Evolutionary conservation across 2,797 vertebrate species (phyloP), one percentile per base, ranked within the genome.

Genomic region (Leontopithecus rosalia): DNA sequence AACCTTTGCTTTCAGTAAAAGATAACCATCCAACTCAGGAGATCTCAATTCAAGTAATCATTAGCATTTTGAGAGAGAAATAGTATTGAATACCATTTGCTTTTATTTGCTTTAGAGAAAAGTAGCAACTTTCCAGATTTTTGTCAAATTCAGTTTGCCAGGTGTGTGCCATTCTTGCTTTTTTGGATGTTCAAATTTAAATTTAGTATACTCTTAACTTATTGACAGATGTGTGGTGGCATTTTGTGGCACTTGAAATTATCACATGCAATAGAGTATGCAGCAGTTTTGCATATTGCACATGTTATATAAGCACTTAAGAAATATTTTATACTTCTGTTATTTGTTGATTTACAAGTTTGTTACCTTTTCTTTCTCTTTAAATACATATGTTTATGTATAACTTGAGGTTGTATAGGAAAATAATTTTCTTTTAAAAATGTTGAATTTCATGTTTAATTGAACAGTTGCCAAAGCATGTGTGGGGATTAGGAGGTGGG

Each of bases 101-200:
- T 84, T 89, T 86, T 57, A 88, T 76, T 82, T 46, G 26, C 41
- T 94, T 85, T 81, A 50, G 80, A 89, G 73, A 97, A 93, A 95
- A 91, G 43, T 64, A 55, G 24, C 43, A 90, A 3, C 46, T 91
- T 80, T 36, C 0, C 67, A 26, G 24, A 81, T 82, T 14, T n/a
- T 79, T 41, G 15, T 80, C 12, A 70, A 55, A 46, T 57, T 77
- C 15, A n/a, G 0, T 79, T 95, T 92, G 10, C 39, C 36, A 72
- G 28, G 20, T 64, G 7, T 85, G 24, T 24, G 17, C 72, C 39
- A 39, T 87, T 91, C 36, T 15, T 92, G n/a, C 55, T 41, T 43
- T 87, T 92, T 52, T 39, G 24, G 15, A 28, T 80, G 5, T 61
- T 95, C 72, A 26, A 43, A 39, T 91, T 94, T 95, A 73, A 85